Base-by-base conservation (phyloP, 2,797 vertebrate genomes). In the Sternarchorhynchus goeldii region DNA sequence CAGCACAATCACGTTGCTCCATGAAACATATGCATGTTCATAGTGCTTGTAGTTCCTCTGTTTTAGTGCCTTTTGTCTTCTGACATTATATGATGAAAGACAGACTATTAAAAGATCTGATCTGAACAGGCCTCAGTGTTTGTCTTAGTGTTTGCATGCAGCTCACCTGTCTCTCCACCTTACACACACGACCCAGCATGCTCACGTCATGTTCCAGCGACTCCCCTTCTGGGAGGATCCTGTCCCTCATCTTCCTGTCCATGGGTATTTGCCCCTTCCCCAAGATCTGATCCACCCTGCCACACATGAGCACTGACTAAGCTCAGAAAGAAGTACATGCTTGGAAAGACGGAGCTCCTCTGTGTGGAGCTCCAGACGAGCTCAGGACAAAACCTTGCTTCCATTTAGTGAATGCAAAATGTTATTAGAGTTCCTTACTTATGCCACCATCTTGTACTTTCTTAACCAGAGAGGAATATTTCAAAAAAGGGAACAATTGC, bases 161-260 rank as follows among this genome's bases (percentile, higher is more conserved):
- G 20, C 77, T 84, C 93, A 98, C 97, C 96, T 99, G 97, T 81
- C 97, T 95, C 87, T 99, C 97, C 88, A 99, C 96, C 87, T 97
- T 99, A 86, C 98, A 97, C 71, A 99, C 97, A 0, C 97, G 93
- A 10, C 97, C 97, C 45, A 99, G 90, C 97, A 99, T 99, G 86
- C 97, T 99, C 90, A 98, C 91, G 41, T 99, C 97, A 82, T 85
- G 82, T 85, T 97, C 97, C 6, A 95, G 78, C 16, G 94, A 78
- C 73, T 98, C 96, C 21, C 94, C 95, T 79, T 98, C 97, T 68
- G 94, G 93, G 2, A 95, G 90, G 81, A 96, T 93, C 91, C 97
- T 97, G 80, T 99, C 97, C 81, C 96, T 91, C 14, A 94, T 95
- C 91, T 95, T 97, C 90, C 96, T 98, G 86, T 99, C 97, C 76